Evolutionary conservation across 1,140 invertebrate genomes (phyloP), one percentile per base, ranked within the genome.

Genomic region (Campoletis sonorensis): DNA sequence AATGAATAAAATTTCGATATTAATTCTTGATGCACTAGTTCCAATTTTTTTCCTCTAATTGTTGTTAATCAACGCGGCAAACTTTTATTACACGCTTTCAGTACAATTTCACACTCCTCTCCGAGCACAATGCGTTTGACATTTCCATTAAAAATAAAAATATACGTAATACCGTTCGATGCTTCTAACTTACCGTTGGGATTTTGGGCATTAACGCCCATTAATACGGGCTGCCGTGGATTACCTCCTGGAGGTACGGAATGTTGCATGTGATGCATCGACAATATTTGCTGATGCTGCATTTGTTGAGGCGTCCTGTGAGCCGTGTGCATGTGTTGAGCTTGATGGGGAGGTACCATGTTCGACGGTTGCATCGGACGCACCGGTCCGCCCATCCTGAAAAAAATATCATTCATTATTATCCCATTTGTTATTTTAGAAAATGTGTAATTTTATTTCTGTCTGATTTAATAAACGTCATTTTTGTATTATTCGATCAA

Each of bases 351-450:
- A 79, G 90, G 90, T 83, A 91, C 87, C 90, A 92, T 91, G 81
- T 87, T 90, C 80, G 88, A 86, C 86, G 91, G 91, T 81, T 92
- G 90, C 90, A 92, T 92, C 40, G 89, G 91, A 84, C 90, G 91
- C 87, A 92, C 91, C 83, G 89, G 88, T 85, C 89, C 90, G 86
- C 87, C 89, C 88, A 91, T 89, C 87, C 90, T 92, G 79, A n/a
- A 83, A 84, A 81, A 45, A 71, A n/a, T n/a, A n/a, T n/a, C 64
- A 64, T 82, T 67, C 27, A 51, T 68, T 4, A n/a, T 45, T 33
- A 49, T 15, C 54, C n/a, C 33, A 15, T 75, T 73, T 37, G 72
- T 79, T 61, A 23, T 21, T 40, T 26, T 80, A 51, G 45, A 30
- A 4, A 73, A 37, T 33, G 40, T 30, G 0, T 30, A n/a, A 23